Evolutionary conservation across 2,113 vertebrate species (phyloP), one percentile per base, ranked within the genome.

Genomic region (Dipodomys ordii): DNA sequence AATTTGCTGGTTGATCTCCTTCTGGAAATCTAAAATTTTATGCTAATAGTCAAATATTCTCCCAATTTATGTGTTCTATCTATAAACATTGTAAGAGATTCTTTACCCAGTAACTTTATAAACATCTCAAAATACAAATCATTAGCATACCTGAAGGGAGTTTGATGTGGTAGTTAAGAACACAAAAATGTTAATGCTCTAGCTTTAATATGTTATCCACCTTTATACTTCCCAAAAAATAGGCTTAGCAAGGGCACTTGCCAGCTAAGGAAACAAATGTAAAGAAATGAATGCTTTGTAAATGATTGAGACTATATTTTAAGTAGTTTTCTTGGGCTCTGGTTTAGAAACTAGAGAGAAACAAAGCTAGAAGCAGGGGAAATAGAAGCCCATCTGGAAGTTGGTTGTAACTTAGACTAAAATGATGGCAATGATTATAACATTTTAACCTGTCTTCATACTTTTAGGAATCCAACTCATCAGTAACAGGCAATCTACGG

Each of bases 1-100:
- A 44, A 90, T 88, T 79, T 88, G 35, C 82, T 93, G 19, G 22
- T 71, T 90, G 90, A 79, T 76, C 71, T 79, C 62, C 85, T 35
- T 96, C 69, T 53, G 27, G 92, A 90, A 74, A 84, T 74, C 46
- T 79, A n/a, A 84, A 90, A 90, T 88, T 76, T 79, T 6, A 90
- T 28, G 60, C 30, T 5, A 78, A 49, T 39, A 88, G 67, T 82
- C 46, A 92, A 92, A 28, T 72, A 77, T 57, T 78, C 19, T 22
- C 84, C 32, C 69, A 71, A 57, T 25, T 74, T 87, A 28, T 92
- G 28, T 84, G 69, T 82, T 81, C 71, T 35, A 30, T 78, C 25
- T 82, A 64, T 77, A 93, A 83, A 32, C 77, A 83, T 81, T 87
- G 64, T n/a, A 39, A 87, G 15, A n/a, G 2, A 65, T 91, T 79